These are phyloP conservation scores for Drosophila borealis DNA, from an alignment of 2,888 invertebrate genomes.

Conservation along the genomic window DNA sequence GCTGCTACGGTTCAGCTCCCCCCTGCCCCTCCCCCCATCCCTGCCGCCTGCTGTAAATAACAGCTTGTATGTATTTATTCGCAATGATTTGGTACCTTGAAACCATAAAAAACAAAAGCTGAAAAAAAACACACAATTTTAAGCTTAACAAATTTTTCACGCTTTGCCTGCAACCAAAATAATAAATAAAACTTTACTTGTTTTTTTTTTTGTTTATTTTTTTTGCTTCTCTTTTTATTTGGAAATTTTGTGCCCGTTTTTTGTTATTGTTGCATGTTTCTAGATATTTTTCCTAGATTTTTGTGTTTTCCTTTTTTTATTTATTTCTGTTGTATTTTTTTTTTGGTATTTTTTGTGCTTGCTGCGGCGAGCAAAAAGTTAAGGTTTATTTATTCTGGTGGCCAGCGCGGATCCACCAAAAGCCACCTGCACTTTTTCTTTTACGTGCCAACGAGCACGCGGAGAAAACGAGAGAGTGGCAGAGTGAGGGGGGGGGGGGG, in stretches of 20 bases:
- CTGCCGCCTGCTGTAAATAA: background rate
- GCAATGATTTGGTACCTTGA: conserved; percentile 60
- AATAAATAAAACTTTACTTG: conserved; percentile 57
- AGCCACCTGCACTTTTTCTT: conserved; percentile 77
- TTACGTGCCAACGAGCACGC: conserved; percentile 64
- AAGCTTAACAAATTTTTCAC: conserved; percentile 71
- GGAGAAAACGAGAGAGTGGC: conserved; percentile 11
- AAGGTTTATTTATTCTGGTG: conserved; percentile 73
- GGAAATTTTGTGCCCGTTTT: conserved; percentile 56
- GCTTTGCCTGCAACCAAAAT: conserved; percentile 55
- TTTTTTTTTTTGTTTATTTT: conserved; percentile 6
- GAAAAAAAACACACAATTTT: conserved; percentile 44
- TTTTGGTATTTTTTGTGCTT: conserved; percentile 8
- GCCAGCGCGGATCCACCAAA: conserved; percentile 43
- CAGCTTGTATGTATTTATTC: conserved; percentile 53
- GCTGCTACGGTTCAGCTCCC: background rate
- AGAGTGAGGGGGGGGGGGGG: background rate
- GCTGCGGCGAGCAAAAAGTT: conserved; percentile 67
- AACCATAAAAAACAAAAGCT: conserved; percentile 16
- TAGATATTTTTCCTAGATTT: conserved; percentile 59
- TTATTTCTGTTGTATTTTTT: background rate
- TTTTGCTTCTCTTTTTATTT: conserved; percentile 15
- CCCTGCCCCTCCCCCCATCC: too few species aligned
- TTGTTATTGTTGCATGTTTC: conserved; percentile 74
- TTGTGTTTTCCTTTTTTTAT: background rate